Evolutionary conservation across 2,888 invertebrate species (phyloP).

Genomic region (Perizoma flavofasciatum): DNA sequence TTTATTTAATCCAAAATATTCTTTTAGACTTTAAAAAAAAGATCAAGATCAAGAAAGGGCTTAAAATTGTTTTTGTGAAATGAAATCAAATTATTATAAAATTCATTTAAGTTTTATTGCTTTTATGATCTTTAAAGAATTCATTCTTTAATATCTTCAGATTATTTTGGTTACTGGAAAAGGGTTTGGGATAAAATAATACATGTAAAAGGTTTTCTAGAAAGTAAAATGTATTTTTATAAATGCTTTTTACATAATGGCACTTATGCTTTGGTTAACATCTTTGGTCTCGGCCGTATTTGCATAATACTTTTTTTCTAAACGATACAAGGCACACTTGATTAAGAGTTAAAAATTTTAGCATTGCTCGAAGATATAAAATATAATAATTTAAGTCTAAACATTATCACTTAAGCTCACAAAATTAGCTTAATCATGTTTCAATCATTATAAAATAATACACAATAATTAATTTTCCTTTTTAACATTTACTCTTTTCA

Average conservation of each 20-base stretch:
- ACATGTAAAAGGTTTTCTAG: neutral
- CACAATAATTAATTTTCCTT: slow-evolving; percentile 29
- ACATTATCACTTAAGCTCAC: neutral
- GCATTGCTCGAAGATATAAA: too few relatives aligned
- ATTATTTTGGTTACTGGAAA: neutral
- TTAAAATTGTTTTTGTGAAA: too few relatives aligned
- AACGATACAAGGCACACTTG: slow-evolving; percentile 17
- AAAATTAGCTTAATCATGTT: neutral
- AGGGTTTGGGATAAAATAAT: neutral
- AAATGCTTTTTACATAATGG: slow-evolving; percentile 44
- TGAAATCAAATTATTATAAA: too few relatives aligned
- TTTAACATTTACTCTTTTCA: slow-evolving; percentile 66
- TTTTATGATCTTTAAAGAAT: too few relatives aligned
- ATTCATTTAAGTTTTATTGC: too few relatives aligned
- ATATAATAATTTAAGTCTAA: too few relatives aligned
- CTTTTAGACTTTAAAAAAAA: too few relatives aligned
- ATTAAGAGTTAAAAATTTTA: neutral
- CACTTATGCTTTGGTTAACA: slow-evolving; percentile 17
- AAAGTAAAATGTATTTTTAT: slow-evolving; percentile 30
- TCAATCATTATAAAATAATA: neutral
- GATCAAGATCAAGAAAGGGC: too few relatives aligned
- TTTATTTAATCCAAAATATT: too few relatives aligned
- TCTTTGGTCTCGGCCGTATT: slow-evolving; percentile 13
- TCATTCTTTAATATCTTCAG: too few relatives aligned
- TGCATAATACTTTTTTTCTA: neutral